phyloP scores from a whole-genome alignment of 2,888 invertebrate genomes.

The Xiphydria camelus region DNA sequence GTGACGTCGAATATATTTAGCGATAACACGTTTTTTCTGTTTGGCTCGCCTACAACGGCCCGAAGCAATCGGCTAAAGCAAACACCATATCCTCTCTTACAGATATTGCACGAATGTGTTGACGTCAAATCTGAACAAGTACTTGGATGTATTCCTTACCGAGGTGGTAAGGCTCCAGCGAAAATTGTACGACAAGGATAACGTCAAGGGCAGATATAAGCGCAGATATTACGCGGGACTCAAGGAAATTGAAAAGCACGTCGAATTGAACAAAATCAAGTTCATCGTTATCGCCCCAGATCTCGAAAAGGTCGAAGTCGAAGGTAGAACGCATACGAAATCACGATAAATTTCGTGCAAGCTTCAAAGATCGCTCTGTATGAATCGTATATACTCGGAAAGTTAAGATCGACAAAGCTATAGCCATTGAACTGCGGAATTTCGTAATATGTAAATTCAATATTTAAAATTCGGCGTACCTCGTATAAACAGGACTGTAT shows the following conservation, averaged over 20 bases:
- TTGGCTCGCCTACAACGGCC: too few relatives aligned
- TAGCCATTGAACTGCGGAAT: too few relatives aligned
- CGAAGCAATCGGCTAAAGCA: not conserved
- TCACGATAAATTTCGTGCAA: too few relatives aligned
- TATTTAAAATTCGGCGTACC: too few relatives aligned
- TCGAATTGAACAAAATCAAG: constrained; percentile 37
- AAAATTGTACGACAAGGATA: constrained; percentile 36
- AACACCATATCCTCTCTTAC: constrained; percentile 17
- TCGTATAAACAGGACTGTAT: too few relatives aligned
- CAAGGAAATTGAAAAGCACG: constrained; percentile 38
- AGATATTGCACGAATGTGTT: constrained; percentile 46
- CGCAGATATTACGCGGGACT: constrained; percentile 42
- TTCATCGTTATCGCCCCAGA: constrained; percentile 43
- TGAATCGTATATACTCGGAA: too few relatives aligned
- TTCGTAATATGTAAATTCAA: too few relatives aligned
- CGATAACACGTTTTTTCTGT: too few relatives aligned
- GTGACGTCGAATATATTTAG: too few relatives aligned
- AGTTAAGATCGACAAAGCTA: too few relatives aligned
- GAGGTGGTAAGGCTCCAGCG: constrained; percentile 39
- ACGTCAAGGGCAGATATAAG: constrained; percentile 35
- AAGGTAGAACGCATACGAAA: constrained; percentile 28
- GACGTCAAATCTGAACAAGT: constrained; percentile 27
- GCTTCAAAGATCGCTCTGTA: too few relatives aligned
- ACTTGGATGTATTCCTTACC: constrained; percentile 32
- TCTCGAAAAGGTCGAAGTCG: constrained; percentile 35